These are phyloP conservation scores for Polyodon spathula DNA, from an alignment of 2,113 vertebrate species.

Conservation along the genomic window DNA sequence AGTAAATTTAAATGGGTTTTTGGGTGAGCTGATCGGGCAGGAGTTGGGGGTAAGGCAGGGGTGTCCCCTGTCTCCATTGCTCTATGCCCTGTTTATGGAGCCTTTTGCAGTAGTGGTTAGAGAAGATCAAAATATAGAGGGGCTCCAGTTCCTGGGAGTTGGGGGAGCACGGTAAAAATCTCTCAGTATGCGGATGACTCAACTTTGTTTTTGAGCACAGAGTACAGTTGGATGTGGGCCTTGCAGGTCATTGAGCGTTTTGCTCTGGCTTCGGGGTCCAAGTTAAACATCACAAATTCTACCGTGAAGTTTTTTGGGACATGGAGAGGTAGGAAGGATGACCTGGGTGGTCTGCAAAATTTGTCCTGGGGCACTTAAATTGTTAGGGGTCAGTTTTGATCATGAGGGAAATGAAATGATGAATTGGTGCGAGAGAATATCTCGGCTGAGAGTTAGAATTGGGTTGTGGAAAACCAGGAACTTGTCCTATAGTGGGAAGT, in stretches of 20 bases:
- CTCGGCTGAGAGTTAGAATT: too few species aligned
- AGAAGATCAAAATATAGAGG: background rate
- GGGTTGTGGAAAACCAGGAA: too few species aligned
- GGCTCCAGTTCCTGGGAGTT: background rate
- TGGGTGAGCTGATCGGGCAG: conserved; percentile 1
- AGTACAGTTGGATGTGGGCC: background rate
- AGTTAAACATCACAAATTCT: background rate
- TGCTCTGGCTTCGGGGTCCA: background rate
- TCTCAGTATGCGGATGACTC: conserved; percentile 7
- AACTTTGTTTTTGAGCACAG: background rate
- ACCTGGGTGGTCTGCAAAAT: too few species aligned
- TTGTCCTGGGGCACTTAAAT: too few species aligned
- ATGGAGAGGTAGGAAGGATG: too few species aligned
- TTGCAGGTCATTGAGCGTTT: background rate
- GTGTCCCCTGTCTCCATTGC: conserved; percentile 4
- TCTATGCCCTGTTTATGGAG: conserved; percentile 6
- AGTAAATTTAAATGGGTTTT: conserved; percentile 6
- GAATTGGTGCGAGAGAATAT: too few species aligned
- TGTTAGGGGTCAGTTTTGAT: too few species aligned
- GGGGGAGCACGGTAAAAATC: conserved; percentile 1
- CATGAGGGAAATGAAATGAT: too few species aligned
- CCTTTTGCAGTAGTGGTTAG: background rate
- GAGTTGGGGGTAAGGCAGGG: conserved; percentile 2
- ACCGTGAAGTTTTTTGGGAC: background rate
- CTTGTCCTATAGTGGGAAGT: too few species aligned